These are phyloP conservation scores for Phoxinus phoxinus DNA, from an alignment of 2,113 vertebrate species.

Conservation along the genomic window DNA sequence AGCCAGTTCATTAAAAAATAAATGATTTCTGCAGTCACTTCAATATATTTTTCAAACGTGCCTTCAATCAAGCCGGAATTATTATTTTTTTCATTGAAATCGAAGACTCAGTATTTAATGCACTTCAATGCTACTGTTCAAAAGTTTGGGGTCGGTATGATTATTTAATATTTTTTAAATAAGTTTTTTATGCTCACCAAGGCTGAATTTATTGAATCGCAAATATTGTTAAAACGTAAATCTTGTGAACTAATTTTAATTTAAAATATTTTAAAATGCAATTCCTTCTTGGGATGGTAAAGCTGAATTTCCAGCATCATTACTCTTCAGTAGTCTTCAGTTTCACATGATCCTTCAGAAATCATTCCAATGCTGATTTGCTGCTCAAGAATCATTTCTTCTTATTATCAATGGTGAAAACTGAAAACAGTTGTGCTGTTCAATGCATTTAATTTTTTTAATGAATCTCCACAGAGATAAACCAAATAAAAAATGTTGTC, in stretches of 20 bases:
- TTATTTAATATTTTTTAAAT: background rate
- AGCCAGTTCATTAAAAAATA: slow-evolving; percentile 7
- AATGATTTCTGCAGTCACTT: background rate
- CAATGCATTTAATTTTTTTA: background rate
- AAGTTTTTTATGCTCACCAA: background rate
- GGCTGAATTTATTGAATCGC: background rate
- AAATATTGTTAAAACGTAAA: too few species aligned
- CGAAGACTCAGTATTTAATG: background rate
- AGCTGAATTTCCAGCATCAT: background rate
- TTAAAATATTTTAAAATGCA: background rate
- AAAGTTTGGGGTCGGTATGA: background rate
- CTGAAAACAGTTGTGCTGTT: background rate
- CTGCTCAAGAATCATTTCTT: too few species aligned
- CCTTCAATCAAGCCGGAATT: background rate
- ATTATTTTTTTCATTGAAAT: background rate
- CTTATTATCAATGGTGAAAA: background rate
- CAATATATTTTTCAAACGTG: slow-evolving; percentile 8
- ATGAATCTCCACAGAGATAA: background rate
- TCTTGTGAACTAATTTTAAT: too few species aligned
- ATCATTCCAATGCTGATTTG: too few species aligned
- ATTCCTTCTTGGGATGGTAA: background rate
- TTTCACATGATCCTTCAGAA: too few species aligned
- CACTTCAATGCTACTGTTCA: background rate
- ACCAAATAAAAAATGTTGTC: background rate
- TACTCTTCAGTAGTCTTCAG: too few species aligned